Base-by-base conservation (phyloP, 1,140 invertebrate species). In the Colletes gigas region DNA sequence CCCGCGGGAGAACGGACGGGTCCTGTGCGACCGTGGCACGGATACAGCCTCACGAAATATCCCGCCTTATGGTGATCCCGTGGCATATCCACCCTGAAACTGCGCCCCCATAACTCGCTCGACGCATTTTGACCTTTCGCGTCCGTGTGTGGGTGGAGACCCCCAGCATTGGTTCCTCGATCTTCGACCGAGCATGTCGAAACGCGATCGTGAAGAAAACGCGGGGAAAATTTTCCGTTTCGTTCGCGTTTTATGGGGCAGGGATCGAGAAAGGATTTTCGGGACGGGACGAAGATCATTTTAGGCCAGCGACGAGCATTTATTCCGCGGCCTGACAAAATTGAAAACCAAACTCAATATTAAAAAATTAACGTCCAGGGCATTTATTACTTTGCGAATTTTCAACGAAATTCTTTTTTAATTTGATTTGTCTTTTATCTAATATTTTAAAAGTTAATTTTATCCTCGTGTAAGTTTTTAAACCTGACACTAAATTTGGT, bases 51-150 rank as follows among this genome's bases (percentile, higher is more conserved):
- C 87, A 87, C 84, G 85, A 87, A 90, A 91, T 90, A 91, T 91
- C 89, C 90, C 88, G 88, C 90, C 90, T 91, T 91, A 91, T 91
- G 90, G 90, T 91, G 90, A 91, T 91, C 90, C 90, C 87, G 89
- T 84, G 88, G 83, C 84, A 83, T 77, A 87, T 86, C 73, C 81
- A 65, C 75, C 73, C 81, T 78, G 52, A 57, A 39, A 74, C 55
- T 80, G 80, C 83, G 83, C 66, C 80, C 85, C 83, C 86, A 87
- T 88, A 88, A 88, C 76, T 88, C 80, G 85, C 14, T 57, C 69
- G 73, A 30, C 77, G 73, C 81, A 68, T 81, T 87, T 78, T 83
- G 75, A 82, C 73, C 81, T 60, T 78, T 63, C 74, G 72, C 52
- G 72, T 84, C n/a, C 30, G 21, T 60, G 52, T 68, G 15, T 57